Percentiles rank a stretch among this genome's conserved stretches.
These are phyloP conservation scores for Emydocephalus ijimae DNA, from an alignment of 2,113 vertebrate genomes.

Conservation along the genomic window DNA sequence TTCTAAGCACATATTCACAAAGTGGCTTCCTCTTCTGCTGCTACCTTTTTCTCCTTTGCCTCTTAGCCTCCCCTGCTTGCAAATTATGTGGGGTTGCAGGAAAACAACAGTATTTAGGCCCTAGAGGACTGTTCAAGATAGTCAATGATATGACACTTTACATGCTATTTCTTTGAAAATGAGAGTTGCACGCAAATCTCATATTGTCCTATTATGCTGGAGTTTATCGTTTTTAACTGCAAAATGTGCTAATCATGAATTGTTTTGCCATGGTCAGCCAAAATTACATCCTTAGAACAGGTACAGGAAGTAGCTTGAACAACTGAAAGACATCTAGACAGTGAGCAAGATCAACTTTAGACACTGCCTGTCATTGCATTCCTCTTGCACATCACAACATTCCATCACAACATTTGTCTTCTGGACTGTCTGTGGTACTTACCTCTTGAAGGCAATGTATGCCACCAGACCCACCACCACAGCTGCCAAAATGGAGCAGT, in stretches of 20 bases:
- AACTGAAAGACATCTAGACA: background rate
- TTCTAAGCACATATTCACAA: background rate
- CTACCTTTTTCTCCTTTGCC: background rate
- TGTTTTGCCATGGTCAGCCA: background rate
- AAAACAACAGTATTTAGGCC: background rate
- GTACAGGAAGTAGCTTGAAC: background rate
- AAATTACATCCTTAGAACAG: background rate
- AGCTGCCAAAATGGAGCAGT: constrained; percentile 95
- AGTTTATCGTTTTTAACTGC: background rate
- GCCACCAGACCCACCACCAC: constrained; percentile 91
- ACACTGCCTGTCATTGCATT: background rate
- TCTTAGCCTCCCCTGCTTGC: background rate
- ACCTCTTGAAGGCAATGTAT: constrained; percentile 95
- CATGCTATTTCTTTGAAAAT: background rate
- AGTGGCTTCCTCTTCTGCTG: background rate
- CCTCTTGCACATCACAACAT: background rate
- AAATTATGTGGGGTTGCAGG: background rate
- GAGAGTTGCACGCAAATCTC: background rate
- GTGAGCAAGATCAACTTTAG: background rate
- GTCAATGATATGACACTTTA: background rate
- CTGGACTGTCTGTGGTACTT: constrained; percentile 28
- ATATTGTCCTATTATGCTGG: background rate
- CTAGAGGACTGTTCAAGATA: background rate
- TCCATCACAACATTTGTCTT: background rate
- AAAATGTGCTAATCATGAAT: background rate